phyloP scores from a whole-genome alignment of 1,140 invertebrate genomes.

The Xylocopa sonorina region DNA sequence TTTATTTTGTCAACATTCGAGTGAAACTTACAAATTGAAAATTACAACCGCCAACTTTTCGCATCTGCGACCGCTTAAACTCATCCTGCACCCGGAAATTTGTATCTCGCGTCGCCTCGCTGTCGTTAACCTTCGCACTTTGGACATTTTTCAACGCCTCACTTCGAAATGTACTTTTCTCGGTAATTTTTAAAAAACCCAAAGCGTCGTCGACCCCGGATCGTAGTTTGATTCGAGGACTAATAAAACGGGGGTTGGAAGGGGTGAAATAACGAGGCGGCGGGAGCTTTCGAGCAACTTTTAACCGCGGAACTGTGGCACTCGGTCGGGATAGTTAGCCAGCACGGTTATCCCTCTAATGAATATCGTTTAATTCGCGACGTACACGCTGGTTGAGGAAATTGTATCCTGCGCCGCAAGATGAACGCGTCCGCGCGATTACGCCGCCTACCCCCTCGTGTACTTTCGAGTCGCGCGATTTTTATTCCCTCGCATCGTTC shows the following conservation, averaged over 20 bases:
- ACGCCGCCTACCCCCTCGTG: background rate
- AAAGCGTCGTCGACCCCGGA: background rate
- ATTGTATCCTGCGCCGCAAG: conserved; percentile 26
- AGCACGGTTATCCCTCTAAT: conserved; percentile 34
- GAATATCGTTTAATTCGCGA: conserved; percentile 44
- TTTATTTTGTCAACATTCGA: background rate
- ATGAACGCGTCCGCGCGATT: conserved; percentile 22
- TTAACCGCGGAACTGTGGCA: conserved; percentile 7
- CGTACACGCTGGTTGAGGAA: background rate
- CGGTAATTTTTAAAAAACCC: too few species aligned
- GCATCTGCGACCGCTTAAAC: too few species aligned
- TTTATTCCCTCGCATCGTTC: background rate
- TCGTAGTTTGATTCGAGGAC: background rate
- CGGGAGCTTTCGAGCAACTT: conserved; percentile 36
- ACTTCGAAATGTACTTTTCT: too few species aligned
- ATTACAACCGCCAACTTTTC: too few species aligned
- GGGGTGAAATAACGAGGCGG: background rate
- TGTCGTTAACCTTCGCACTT: too few species aligned
- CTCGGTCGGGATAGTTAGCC: conserved; percentile 34
- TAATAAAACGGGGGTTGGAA: background rate
- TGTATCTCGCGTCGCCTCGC: too few species aligned
- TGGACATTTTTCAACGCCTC: too few species aligned
- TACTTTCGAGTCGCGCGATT: background rate
- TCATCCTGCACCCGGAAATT: too few species aligned
- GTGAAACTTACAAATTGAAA: background rate